Percentiles rank a stretch among this genome's conserved stretches.
Conservation (phyloP, 2,888 invertebrate species). For the Amorpha juglandis region DNA sequence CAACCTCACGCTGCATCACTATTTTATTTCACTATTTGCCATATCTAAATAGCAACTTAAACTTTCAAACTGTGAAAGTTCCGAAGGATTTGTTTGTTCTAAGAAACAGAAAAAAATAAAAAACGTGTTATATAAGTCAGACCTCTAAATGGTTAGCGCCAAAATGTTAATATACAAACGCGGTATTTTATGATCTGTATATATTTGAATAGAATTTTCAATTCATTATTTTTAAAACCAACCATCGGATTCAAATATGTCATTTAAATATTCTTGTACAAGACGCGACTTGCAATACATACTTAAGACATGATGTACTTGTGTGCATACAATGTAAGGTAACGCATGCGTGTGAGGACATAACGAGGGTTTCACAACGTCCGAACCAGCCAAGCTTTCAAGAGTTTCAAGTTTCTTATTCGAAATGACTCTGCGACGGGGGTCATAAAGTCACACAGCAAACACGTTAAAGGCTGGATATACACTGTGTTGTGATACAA, state of each 20-base stretch:
- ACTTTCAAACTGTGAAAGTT: no score
- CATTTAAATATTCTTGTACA: slow-evolving; percentile 4
- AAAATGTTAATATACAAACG: no score
- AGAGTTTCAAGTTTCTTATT: slow-evolving; percentile 26
- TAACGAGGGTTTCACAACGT: slow-evolving; percentile 26
- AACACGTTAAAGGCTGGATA: neutral
- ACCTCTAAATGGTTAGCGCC: no score
- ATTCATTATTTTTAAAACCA: neutral
- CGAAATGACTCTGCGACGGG: slow-evolving; percentile 21
- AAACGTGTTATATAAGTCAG: no score
- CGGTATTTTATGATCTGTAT: no score
- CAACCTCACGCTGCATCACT: no score
- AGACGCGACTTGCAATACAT: slow-evolving; percentile 1
- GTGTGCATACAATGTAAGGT: slow-evolving; percentile 9
- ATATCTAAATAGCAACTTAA: no score
- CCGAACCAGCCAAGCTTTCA: slow-evolving; percentile 23
- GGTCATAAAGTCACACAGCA: slow-evolving; percentile 26
- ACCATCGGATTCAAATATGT: neutral
- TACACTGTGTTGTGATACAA: neutral
- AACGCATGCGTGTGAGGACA: slow-evolving; percentile 15
- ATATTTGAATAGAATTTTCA: neutral
- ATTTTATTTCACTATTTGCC: no score
- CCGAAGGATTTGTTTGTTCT: no score
- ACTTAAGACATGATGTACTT: neutral
- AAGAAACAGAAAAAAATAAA: no score